phyloP scores from a whole-genome alignment of 53 echinoderm and acorn worm genomes.

The Patiria pectinifera region DNA sequence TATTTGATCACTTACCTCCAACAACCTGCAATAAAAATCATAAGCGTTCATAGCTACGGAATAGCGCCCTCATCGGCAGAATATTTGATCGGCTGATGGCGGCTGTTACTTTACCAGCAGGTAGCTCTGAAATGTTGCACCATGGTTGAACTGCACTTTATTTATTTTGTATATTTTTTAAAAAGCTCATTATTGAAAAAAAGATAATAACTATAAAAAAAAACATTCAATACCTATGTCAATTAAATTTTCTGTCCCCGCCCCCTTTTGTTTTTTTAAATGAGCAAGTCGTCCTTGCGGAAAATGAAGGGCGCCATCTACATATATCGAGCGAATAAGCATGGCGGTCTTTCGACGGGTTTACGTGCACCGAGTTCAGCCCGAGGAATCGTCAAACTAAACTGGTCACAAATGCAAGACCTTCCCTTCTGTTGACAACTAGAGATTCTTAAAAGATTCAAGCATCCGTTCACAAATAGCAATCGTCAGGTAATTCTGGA shows the following conservation, averaged over 20 bases:
- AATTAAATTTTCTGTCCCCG: no score
- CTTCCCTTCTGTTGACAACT: not conserved
- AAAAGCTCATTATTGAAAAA: no score
- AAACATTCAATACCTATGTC: no score
- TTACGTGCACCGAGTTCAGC: not conserved
- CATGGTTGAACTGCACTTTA: not conserved
- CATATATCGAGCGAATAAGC: no score
- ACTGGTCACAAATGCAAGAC: not conserved
- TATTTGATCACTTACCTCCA: slow-evolving; percentile 21
- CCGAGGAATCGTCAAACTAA: not conserved
- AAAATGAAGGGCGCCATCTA: no score
- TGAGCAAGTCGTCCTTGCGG: no score
- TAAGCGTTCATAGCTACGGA: slow-evolving; percentile 60
- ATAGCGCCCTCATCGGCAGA: slow-evolving; percentile 53
- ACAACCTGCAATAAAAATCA: not conserved
- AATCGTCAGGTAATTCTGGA: slow-evolving; percentile 28
- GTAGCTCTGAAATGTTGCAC: not conserved
- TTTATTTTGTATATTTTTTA: not conserved
- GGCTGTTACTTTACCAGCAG: slow-evolving; percentile 43
- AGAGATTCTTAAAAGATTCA: not conserved
- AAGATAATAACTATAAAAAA: no score
- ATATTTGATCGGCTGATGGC: not conserved
- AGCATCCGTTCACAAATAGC: not conserved
- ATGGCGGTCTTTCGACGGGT: no score
- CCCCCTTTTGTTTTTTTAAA: no score